Evolutionary conservation across 2,113 vertebrate species (phyloP), one percentile per base, ranked within the genome.

Genomic region (Cercocebus atys): DNA sequence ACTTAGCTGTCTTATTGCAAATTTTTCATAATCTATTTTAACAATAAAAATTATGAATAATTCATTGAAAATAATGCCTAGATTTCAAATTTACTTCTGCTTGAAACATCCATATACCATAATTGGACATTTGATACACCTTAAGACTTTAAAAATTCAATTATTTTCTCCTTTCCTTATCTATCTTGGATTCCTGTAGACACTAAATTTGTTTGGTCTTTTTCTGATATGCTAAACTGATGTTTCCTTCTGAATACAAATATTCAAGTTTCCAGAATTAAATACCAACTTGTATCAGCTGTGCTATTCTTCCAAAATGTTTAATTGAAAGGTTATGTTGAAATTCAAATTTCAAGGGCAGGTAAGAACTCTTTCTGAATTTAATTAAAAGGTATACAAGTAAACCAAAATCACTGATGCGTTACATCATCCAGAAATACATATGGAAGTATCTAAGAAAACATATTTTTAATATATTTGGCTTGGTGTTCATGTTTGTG

Each of bases 21-120:
- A n/a, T 87, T 86, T 40, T 32, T 55, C 61, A 64, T 79, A 32
- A 61, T 76, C n/a, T 94, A 94, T 64, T 94, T 92, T 89, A 93
- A n/a, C 13, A 93, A 86, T 3, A 90, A 40, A 95, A 85, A 70
- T 14, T 68, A 95, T 68, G n/a, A 81, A 75, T 61, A 91, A 97
- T 91, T 82, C 47, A 75, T 95, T 80, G 52, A 40, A 93, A 68
- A 76, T 47, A 75, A 59, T 35, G 32, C 16, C 87, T 50, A 61
- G 73, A 90, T 90, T 86, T 75, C 13, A 86, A 57, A 73, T 81
- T 78, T 93, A 93, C 79, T 80, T 93, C 7, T 59, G 9, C 59
- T 87, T 61, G 66, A 90, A 79, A 93, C 17, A 93, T 52, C 30
- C 40, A 88, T 80, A 80, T 7, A 66, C 20, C 75, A 47, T 68